These are phyloP conservation scores for Desoria tigrina DNA, from an alignment of 2,888 invertebrate species.

Conservation along the genomic window DNA sequence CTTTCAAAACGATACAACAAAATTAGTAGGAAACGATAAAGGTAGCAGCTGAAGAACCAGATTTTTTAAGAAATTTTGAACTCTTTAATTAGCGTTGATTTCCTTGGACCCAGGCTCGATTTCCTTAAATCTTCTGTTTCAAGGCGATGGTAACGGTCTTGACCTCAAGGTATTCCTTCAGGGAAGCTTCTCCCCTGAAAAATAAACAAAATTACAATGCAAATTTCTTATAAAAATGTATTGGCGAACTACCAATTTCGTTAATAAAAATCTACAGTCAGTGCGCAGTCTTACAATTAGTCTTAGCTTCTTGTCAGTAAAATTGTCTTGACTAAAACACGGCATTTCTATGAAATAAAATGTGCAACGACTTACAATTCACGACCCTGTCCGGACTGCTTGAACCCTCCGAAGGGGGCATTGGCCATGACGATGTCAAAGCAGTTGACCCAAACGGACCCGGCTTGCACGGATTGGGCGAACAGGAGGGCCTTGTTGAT, in stretches of 20 bases:
- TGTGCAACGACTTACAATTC: conserved; percentile 63
- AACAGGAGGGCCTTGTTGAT: conserved; percentile 74
- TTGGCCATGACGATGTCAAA: conserved; percentile 71
- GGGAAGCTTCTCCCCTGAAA: conserved; percentile 74
- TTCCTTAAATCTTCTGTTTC: conserved; percentile 53
- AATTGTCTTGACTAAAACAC: no score
- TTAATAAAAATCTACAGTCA: conserved; percentile 5
- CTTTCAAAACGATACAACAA: no score
- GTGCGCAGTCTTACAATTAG: no score
- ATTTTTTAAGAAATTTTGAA: no score
- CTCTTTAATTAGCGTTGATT: no score
- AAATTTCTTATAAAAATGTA: conserved; percentile 19
- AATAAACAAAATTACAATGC: no score
- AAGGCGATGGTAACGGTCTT: conserved; percentile 72
- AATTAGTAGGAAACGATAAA: no score
- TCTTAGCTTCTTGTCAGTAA: no score
- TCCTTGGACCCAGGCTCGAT: no score
- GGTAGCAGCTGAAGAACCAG: no score
- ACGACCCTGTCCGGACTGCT: conserved; percentile 81
- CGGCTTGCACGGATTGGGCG: conserved; percentile 73
- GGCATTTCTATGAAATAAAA: no score
- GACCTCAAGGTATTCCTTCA: conserved; percentile 74
- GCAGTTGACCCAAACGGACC: conserved; percentile 80
- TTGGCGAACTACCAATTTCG: no score
- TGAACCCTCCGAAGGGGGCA: conserved; percentile 86